phyloP scores from a whole-genome alignment of 30 jellyfish, hydroid and myxozoan species.

The Pseudorhiza aurosa region DNA sequence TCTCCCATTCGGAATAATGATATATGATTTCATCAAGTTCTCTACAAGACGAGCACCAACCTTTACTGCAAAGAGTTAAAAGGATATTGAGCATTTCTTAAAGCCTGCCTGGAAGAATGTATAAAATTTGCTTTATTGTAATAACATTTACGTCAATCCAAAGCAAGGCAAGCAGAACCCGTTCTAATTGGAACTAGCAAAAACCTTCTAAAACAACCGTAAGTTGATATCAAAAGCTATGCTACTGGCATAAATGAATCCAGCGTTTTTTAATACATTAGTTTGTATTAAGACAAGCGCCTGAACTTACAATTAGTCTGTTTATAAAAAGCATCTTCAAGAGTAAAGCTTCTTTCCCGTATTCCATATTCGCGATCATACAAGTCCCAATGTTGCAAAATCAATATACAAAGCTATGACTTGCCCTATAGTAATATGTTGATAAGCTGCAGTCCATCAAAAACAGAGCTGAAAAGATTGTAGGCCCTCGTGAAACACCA shows the following conservation, averaged over 20 bases:
- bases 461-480: conserved; percentile 48
- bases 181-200: background rate
- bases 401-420: conserved; percentile 54
- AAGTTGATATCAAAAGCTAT: conserved; percentile 32
- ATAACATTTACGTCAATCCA: conserved; percentile 1
- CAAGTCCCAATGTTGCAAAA: conserved; percentile 53
- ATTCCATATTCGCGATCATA: conserved; percentile 25
- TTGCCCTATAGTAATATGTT: conserved; percentile 19
- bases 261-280: conserved; percentile 39
- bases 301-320: conserved; percentile 44
- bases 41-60: background rate
- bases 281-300: conserved; percentile 44
- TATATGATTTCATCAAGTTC: conserved; percentile 21
- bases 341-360: conserved; percentile 56
- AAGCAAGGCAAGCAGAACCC: conserved; percentile 13
- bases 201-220: conserved; percentile 29
- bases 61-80: conserved; percentile 12
- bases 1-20: conserved; percentile 18
- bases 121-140: conserved; percentile 24
- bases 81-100: conserved; percentile 26
- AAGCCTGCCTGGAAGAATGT: background rate
- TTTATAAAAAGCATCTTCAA: conserved; percentile 45
- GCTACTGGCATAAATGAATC: conserved; percentile 19
- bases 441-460: conserved; percentile 50
- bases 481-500: conserved; percentile 22